Evolutionary conservation across 2,113 vertebrate genomes (phyloP).

Genomic region (Thomomys bottae): DNA sequence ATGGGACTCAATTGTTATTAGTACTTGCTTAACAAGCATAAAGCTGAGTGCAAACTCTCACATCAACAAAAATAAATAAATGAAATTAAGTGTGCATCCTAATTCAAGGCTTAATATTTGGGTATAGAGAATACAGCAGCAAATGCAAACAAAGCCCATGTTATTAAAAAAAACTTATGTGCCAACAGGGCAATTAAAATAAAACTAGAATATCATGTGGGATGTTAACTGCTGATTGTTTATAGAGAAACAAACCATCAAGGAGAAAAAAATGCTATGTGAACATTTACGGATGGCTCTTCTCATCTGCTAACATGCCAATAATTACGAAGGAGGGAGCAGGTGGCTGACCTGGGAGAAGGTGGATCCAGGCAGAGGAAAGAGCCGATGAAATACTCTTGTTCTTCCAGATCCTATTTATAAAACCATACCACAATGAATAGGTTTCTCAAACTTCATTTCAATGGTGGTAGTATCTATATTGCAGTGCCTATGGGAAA

Average conservation of each 20-base stretch:
- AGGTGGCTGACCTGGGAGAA: no score
- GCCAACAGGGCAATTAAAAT: background rate
- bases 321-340: background rate
- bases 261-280: background rate
- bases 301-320: background rate
- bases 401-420: background rate
- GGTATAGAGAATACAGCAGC: background rate
- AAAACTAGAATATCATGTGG: background rate
- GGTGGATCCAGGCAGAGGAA: no score
- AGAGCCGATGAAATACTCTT: no score
- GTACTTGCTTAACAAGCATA: no score
- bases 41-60: no score
- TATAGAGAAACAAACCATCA: background rate
- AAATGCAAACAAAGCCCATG: background rate
- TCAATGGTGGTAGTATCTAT: background rate
- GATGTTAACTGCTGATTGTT: background rate
- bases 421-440: background rate
- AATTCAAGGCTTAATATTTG: conserved; percentile 29
- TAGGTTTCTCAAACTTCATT: background rate
- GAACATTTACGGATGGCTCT: rapidly evolving
- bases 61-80: no score
- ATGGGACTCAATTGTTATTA: no score
- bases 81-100: no score
- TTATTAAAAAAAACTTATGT: background rate
- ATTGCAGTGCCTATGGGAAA: rapidly evolving